Conservation (phyloP, 2,888 invertebrate genomes). For the Fabriciana adippe region DNA sequence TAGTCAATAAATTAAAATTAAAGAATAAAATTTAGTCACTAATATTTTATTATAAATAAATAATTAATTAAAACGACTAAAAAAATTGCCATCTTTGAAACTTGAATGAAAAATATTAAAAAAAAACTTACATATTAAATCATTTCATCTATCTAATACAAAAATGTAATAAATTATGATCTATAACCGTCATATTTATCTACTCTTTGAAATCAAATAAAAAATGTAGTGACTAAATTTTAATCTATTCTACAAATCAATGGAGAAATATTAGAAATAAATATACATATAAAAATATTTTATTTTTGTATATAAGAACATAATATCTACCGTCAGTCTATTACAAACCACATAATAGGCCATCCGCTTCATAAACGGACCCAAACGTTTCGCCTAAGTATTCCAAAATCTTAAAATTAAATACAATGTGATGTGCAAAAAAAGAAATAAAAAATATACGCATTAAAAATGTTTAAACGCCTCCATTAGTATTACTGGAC, state of each 20-base stretch:
- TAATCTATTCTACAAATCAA: conserved; percentile 5
- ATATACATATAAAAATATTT: conserved; percentile 33
- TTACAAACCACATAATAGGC: conserved; percentile 63
- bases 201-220: background rate
- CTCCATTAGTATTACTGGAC: conserved; percentile 10
- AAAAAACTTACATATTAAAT: background rate
- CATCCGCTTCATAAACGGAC: conserved; percentile 46
- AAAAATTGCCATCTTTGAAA: background rate
- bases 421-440: conserved; percentile 34
- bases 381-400: conserved; percentile 35
- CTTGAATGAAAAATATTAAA: background rate
- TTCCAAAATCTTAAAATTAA: conserved; percentile 28
- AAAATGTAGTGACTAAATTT: conserved; percentile 17
- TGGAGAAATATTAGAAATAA: conserved; percentile 23
- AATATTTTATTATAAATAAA: background rate
- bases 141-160: background rate
- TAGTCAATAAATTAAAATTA: background rate
- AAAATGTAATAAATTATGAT: too few relatives aligned
- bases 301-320: conserved; percentile 31
- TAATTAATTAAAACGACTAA: background rate
- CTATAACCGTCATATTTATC: background rate
- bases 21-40: conserved; percentile 4
- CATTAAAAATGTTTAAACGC: background rate
- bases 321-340: conserved; percentile 54
- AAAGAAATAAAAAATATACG: conserved; percentile 20